Base-by-base conservation (phyloP, 2,888 invertebrate species). In the Heliconius aoede region DNA sequence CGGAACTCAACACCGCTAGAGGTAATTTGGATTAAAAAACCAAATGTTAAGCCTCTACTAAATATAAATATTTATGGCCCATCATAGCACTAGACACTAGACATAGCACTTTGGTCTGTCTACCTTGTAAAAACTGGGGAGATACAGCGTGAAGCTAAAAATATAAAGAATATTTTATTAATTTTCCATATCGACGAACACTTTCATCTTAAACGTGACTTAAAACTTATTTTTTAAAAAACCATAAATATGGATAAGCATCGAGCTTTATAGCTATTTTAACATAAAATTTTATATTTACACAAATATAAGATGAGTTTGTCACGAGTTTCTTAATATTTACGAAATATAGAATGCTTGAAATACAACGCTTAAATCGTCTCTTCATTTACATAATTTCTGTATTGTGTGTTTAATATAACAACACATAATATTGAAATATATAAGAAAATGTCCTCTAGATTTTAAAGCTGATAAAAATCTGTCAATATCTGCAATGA, bases 211-310 rank as follows among this genome's bases (percentile, higher is more conserved):
- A 69, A 69, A 55, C 69, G 69, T 69, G 69, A 69, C 69, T 69
- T 55, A 24, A 55, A 69, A 32, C 30, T 69, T 69, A 69, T 30
- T n/a, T 24, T 24, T 15, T 15, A 18, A 32, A 69, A 21, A n/a
- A n/a, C 28, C 51, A 69, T 69, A 55, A 69, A 69, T 55, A 69
- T 69, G 69, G 69, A 69, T 69, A 32, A 69, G 55, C 30, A 69
- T 69, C 30, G 55, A 15, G n/a, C 32, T 69, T 69, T 69, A 69
- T 69, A 51, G 55, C 69, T n/a, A 8, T 55, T 30, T 69, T 32
- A 30, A 30, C 55, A 69, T 55, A 55, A 51, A 68, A 30, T 51
- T 4, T 55, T 55, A 32, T 69, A 69, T 69, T 69, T 30, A 69
- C 30, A 24, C 8, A 55, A 32, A 30, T 24, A 30, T 55, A 30